phyloP scores from a whole-genome alignment of 2,797 vertebrate species.

The Esox lucius region DNA sequence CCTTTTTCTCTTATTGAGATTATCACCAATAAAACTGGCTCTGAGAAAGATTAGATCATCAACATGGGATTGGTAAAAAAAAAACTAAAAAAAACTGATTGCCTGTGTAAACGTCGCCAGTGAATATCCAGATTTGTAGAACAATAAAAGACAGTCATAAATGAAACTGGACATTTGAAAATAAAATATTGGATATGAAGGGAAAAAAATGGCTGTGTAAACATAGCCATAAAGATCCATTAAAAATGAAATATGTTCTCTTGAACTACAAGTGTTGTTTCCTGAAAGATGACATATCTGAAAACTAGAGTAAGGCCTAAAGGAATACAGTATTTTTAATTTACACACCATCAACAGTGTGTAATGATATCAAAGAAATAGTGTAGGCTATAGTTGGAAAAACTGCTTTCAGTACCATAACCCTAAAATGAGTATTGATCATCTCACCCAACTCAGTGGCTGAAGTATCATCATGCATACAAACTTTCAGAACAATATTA shows the following conservation, averaged over 20 bases:
- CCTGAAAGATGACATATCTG: neutral
- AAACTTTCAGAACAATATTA: neutral
- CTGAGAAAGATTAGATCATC: no score
- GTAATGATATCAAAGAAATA: constrained; percentile 11
- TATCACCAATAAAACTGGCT: no score
- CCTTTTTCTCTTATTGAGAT: neutral
- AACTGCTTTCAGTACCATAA: constrained; percentile 36
- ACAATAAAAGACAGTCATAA: neutral
- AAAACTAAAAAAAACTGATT: no score
- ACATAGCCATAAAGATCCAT: neutral
- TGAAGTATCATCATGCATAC: constrained; percentile 41
- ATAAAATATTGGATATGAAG: neutral
- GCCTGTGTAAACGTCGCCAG: no score
- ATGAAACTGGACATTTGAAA: neutral
- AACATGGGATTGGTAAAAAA: no score
- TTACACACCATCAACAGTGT: constrained; percentile 24
- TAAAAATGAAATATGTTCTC: neutral
- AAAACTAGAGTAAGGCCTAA: neutral
- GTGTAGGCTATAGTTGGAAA: constrained; percentile 13
- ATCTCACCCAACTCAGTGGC: constrained; percentile 5
- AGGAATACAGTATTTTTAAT: neutral
- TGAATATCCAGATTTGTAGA: neutral
- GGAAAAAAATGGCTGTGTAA: neutral
- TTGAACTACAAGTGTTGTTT: neutral
- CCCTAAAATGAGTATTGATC: constrained; percentile 13